Evolutionary conservation across 2,797 vertebrate genomes (phyloP).

Genomic region (Champsocephalus gunnari): DNA sequence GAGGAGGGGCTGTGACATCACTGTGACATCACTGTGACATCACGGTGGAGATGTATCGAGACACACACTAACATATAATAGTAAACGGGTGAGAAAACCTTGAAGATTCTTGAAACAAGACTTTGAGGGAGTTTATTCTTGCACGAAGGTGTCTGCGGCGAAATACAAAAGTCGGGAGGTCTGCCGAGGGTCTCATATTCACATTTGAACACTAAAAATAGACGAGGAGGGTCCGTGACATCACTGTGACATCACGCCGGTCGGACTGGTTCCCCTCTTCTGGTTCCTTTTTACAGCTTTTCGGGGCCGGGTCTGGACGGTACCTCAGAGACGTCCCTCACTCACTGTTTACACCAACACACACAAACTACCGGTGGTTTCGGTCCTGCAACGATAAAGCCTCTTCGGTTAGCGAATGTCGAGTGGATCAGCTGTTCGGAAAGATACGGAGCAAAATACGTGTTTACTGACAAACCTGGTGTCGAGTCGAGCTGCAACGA

Average conservation of each 20-base stretch:
- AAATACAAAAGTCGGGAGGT: too few relatives aligned
- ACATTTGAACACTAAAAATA: too few relatives aligned
- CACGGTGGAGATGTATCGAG: too few relatives aligned
- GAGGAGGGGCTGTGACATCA: too few relatives aligned
- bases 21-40: too few relatives aligned
- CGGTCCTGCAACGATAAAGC: conserved; percentile 51
- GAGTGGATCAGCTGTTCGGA: conserved; percentile 58
- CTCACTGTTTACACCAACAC: conserved; percentile 91
- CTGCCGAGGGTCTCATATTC: too few relatives aligned
- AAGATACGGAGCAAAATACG: conserved; percentile 32
- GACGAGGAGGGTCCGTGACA: conserved; percentile 4
- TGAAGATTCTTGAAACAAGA: too few relatives aligned
- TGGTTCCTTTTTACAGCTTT: conserved; percentile 62
- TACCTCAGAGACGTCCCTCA: conserved; percentile 93
- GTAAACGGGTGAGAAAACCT: too few relatives aligned
- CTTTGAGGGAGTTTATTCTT: too few relatives aligned
- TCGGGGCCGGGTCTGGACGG: conserved; percentile 79
- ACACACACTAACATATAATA: too few relatives aligned
- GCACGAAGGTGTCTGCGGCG: too few relatives aligned
- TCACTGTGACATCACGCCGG: conserved; percentile 42
- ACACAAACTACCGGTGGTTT: conserved; percentile 63
- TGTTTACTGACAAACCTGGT: conserved; percentile 40
- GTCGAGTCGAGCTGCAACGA: background rate
- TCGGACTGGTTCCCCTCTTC: conserved; percentile 58
- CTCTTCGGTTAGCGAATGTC: conserved; percentile 70